Percentiles rank a stretch among this genome's conserved stretches.
Conservation (phyloP, 2,888 invertebrate species). For the Sinotaia quadrata region DNA sequence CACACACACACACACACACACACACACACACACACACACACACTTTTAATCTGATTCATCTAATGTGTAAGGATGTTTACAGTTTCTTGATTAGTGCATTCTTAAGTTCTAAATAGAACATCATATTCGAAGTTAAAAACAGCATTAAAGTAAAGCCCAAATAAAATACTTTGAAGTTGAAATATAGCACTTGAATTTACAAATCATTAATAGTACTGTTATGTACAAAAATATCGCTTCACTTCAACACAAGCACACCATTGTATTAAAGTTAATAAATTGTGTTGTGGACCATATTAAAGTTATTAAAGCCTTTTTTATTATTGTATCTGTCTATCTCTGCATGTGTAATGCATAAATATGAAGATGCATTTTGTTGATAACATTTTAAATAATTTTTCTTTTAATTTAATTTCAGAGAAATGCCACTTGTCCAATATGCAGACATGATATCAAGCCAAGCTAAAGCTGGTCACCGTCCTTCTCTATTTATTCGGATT, state of each 20-base stretch:
- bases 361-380: background rate
- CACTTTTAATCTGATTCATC: too few relatives aligned
- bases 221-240: background rate
- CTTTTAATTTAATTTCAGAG: slow-evolving; percentile 47
- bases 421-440: slow-evolving; percentile 57
- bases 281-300: background rate
- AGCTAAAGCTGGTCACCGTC: background rate
- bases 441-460: slow-evolving; percentile 49
- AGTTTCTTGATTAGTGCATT: too few relatives aligned
- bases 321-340: background rate
- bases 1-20: too few relatives aligned
- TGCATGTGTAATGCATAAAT: background rate
- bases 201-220: too few relatives aligned
- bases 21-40: too few relatives aligned
- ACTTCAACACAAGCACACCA: background rate
- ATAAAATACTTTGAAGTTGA: too few relatives aligned
- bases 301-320: background rate
- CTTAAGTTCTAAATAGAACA: too few relatives aligned
- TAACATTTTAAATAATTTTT: background rate
- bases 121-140: too few relatives aligned
- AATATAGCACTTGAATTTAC: too few relatives aligned
- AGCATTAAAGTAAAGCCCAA: too few relatives aligned
- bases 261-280: too few relatives aligned
- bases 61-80: too few relatives aligned
- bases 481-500: background rate